phyloP scores from a whole-genome alignment of 2,113 vertebrate genomes.

The Picathartes gymnocephalus region DNA sequence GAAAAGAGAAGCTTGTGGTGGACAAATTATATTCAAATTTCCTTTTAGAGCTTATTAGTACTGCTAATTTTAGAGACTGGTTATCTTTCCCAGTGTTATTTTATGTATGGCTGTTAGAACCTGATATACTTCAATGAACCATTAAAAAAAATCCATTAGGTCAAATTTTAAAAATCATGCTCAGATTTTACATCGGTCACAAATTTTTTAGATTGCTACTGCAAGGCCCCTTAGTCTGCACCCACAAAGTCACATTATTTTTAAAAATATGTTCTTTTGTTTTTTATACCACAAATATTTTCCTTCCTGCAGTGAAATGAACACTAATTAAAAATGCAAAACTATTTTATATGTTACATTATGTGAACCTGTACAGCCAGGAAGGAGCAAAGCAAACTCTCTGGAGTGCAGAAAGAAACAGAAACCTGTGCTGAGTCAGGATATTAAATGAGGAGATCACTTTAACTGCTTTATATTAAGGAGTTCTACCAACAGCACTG shows the following conservation, averaged over 20 bases:
- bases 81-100: background rate
- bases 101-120: background rate
- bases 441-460: background rate
- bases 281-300: background rate
- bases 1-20: background rate
- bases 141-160: background rate
- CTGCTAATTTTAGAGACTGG: background rate
- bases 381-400: background rate
- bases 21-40: background rate
- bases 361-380: fast-evolving
- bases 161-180: background rate
- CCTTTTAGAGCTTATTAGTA: background rate
- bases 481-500: background rate
- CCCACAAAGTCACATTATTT: background rate
- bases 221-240: background rate
- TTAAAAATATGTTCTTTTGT: background rate
- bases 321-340: background rate
- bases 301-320: background rate
- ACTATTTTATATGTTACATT: background rate
- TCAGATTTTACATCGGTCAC: background rate
- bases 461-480: background rate
- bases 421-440: background rate
- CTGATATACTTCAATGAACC: background rate
- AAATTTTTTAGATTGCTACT: background rate
- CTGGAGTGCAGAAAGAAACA: background rate